These are phyloP conservation scores for Eleginops maclovinus DNA, from an alignment of 2,113 vertebrate genomes.

Conservation along the genomic window DNA sequence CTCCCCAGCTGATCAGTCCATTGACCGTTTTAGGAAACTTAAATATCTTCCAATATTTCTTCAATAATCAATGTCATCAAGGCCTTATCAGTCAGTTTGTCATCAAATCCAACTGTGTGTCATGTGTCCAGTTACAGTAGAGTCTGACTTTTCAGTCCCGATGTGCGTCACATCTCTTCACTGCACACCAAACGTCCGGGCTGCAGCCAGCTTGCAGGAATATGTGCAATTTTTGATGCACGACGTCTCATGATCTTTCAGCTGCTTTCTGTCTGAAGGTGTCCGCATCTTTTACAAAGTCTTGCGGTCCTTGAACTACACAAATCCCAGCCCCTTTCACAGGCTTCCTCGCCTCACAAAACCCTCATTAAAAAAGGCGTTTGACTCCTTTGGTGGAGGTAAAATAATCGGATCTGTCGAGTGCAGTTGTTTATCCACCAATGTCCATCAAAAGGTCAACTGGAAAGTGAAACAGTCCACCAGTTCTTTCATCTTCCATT, in stretches of 20 bases:
- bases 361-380: background rate
- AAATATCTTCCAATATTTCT: slow-evolving; percentile 45
- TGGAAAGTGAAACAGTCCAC: slow-evolving; percentile 2
- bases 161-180: slow-evolving; percentile 28
- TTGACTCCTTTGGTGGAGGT: background rate
- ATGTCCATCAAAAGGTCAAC: slow-evolving; percentile 16
- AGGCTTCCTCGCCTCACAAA: background rate
- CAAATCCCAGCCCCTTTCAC: slow-evolving; percentile 3
- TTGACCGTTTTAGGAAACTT: slow-evolving; percentile 23
- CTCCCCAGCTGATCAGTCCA: slow-evolving; percentile 39
- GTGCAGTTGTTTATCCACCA: slow-evolving; percentile 23
- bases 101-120: slow-evolving; percentile 36
- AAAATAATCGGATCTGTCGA: background rate
- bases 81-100: slow-evolving; percentile 19
- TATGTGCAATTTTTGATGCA: background rate
- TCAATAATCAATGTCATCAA: slow-evolving; percentile 2
- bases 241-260: slow-evolving; percentile 35
- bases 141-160: slow-evolving; percentile 22
- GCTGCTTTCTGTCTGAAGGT: background rate
- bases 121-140: slow-evolving; percentile 32
- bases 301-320: slow-evolving; percentile 17
- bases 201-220: slow-evolving; percentile 2
- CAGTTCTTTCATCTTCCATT: slow-evolving; percentile 13
- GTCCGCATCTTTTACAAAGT: slow-evolving; percentile 3
- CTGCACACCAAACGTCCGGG: background rate